phyloP scores from a whole-genome alignment of 2,888 invertebrate species.

The Sarcophaga variegata region DNA sequence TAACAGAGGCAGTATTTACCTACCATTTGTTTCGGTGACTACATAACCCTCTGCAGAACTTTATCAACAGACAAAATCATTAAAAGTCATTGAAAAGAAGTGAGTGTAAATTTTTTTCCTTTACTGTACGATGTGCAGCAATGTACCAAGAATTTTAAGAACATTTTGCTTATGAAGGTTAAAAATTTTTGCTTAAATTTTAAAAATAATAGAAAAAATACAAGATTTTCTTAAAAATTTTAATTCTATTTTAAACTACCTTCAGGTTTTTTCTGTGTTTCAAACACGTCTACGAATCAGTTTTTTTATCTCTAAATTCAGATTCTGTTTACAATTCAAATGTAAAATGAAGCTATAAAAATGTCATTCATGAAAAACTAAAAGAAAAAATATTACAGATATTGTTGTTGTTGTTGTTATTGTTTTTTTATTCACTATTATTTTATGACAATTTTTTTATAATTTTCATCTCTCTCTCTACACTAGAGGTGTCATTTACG shows the following conservation, averaged over 20 bases:
- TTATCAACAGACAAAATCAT: no score
- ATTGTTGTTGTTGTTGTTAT: constrained; percentile 25
- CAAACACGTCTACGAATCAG: constrained; percentile 2
- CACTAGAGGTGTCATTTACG: constrained; percentile 68
- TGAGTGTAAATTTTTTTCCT: no score
- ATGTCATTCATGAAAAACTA: constrained; percentile 58
- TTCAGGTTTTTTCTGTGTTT: constrained; percentile 8
- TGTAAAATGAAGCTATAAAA: constrained; percentile 71
- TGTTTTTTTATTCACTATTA: constrained; percentile 42
- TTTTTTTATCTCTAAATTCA: constrained; percentile 43
- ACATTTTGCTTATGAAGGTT: constrained; percentile 19
- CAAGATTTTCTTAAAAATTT: background rate
- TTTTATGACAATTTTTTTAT: constrained; percentile 40
- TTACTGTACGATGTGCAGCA: no score
- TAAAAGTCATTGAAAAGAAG: no score
- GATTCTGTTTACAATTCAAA: constrained; percentile 6
- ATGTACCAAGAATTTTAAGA: background rate
- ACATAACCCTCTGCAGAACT: no score
- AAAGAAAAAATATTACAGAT: background rate
- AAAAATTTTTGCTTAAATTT: constrained; percentile 13
- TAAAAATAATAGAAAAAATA: background rate
- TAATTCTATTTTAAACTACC: constrained; percentile 44
- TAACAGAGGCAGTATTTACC: no score
- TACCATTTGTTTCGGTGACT: no score
- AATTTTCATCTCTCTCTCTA: constrained; percentile 23